Evolutionary conservation across 2,113 vertebrate species (phyloP).

Genomic region (Myotis davidii): DNA sequence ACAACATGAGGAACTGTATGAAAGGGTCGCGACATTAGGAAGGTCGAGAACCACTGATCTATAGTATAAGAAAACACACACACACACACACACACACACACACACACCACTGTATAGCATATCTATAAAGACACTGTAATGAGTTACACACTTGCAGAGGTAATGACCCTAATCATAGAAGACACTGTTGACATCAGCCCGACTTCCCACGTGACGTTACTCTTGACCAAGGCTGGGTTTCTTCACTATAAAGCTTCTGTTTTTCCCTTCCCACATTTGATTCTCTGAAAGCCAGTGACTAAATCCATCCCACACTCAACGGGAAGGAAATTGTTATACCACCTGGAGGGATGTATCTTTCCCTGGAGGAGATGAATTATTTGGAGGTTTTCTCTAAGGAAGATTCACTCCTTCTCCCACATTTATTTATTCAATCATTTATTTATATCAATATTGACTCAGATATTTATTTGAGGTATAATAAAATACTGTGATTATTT

Average conservation of each 20-base stretch:
- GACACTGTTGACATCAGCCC: neutral
- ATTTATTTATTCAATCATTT: neutral
- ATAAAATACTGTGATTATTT: neutral
- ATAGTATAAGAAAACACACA: neutral
- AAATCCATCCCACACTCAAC: neutral
- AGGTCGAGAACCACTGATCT: too few species aligned
- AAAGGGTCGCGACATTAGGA: too few species aligned
- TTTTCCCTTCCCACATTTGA: neutral
- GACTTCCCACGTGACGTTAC: neutral
- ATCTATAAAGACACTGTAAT: neutral
- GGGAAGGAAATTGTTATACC: neutral
- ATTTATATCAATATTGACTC: neutral
- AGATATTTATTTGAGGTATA: constrained; percentile 26
- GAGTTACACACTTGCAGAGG: neutral
- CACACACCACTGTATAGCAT: neutral
- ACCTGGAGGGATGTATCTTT: neutral
- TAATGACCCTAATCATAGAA: neutral
- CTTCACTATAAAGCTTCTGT: neutral
- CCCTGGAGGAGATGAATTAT: neutral
- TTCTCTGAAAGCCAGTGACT: neutral
- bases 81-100: neutral
- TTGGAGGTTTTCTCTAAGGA: constrained; percentile 7
- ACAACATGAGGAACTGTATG: too few species aligned
- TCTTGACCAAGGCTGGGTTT: neutral
- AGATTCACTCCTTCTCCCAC: neutral